Base-by-base conservation (phyloP, 2,797 vertebrate species). In the Cichlasoma orientale region DNA sequence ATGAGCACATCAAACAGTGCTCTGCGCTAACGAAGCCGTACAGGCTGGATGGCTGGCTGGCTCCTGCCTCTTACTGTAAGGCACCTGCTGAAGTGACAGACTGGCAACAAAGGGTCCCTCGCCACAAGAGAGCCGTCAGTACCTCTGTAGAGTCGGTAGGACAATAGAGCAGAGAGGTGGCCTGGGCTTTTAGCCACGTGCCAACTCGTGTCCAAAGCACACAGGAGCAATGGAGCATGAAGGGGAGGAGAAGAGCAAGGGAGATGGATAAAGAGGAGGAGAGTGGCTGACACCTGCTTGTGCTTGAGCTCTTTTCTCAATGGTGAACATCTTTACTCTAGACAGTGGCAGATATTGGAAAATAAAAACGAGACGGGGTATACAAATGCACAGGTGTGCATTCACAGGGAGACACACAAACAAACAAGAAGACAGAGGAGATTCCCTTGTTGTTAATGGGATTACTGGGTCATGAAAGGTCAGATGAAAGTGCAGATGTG, bases 81-180 rank as follows among this genome's bases (percentile, higher is more conserved):
- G 91, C 95, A 96, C 96, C 96, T 96, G 95, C 95, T 91, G 88
- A 91, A 94, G 93, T 95, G 94, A 94, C 93, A 84, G 91, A 88
- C 86, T 57, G 71, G 82, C 84, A 88, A 95, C 94, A 96, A 95
- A 95, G 83, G 90, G 77, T 82, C 79, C 79, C 80, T 72, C 25
- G 12, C 81, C 86, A 84, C 82, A 76, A 88, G 85, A 91, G 92
- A 89, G 92, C 91, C 84, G 76, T 92, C 92, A 88, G 74, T 52
- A 86, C 77, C 19, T 68, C 80, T 63, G 89, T 91, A 70, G 83
- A 94, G 90, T 91, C 87, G 89, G 69, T 80, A 82, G 87, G 82
- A 95, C 95, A 94, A 95, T 93, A 72, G 92, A 89, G 82, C 82
- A 50, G 82, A 80, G 90, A 93, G 93, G 91, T 91, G 94, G 93